phyloP scores from a whole-genome alignment of 2,113 vertebrate genomes.

The Australoheros scitulus region DNA sequence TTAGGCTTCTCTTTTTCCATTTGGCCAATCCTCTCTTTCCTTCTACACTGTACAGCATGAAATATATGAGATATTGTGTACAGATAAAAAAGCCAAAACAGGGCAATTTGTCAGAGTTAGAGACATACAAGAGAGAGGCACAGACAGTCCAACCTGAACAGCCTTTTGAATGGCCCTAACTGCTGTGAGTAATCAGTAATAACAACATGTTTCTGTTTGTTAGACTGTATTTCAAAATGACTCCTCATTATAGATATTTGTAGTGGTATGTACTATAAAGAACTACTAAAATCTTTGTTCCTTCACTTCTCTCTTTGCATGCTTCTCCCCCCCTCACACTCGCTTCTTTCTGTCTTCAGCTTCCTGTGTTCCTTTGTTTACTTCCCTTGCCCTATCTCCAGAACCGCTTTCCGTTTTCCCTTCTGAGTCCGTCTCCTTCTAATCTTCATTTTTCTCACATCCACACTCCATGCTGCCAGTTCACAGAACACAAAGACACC shows the following conservation, averaged over 20 bases:
- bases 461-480: slow-evolving; percentile 13
- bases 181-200: slow-evolving; percentile 42
- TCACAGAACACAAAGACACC: slow-evolving; percentile 38
- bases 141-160: slow-evolving; percentile 36
- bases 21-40: neutral
- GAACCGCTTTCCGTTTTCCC: slow-evolving; percentile 23
- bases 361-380: slow-evolving; percentile 22
- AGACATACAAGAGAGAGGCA: slow-evolving; percentile 35
- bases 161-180: slow-evolving; percentile 16
- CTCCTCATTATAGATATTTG: slow-evolving; percentile 35
- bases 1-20: neutral
- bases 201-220: slow-evolving; percentile 34
- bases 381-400: slow-evolving; percentile 19
- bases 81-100: slow-evolving; percentile 61
- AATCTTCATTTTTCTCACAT: slow-evolving; percentile 52
- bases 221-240: slow-evolving; percentile 36
- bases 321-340: neutral
- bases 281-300: neutral
- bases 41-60: slow-evolving; percentile 33
- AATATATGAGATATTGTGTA: slow-evolving; percentile 51
- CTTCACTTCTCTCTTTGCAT: neutral
- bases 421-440: slow-evolving; percentile 12
- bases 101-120: slow-evolving; percentile 70
- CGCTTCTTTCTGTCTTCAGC: slow-evolving; percentile 23
- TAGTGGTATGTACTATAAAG: neutral